phyloP scores from a whole-genome alignment of 2,888 invertebrate species.

The Phortica okadai region DNA sequence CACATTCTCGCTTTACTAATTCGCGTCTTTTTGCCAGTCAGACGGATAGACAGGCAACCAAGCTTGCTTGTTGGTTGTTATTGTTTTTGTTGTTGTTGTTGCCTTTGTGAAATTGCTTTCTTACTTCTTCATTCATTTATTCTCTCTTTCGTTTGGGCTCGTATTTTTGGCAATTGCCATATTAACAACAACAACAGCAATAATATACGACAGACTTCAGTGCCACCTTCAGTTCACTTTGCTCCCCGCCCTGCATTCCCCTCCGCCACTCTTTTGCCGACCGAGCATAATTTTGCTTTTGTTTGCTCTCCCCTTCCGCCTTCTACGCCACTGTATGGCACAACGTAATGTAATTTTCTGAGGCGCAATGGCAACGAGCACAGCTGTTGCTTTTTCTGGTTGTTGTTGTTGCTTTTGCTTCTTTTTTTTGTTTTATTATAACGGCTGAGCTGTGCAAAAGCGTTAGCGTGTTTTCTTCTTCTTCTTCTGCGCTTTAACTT shows the following conservation, averaged over 20 bases:
- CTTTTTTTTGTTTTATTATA: too few relatives aligned
- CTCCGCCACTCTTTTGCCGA: neutral
- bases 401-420: too few relatives aligned
- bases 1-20: too few relatives aligned
- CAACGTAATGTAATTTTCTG: too few relatives aligned
- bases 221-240: too few relatives aligned
- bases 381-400: too few relatives aligned
- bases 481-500: too few relatives aligned
- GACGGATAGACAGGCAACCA: neutral
- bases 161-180: neutral
- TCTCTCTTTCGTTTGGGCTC: neutral
- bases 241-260: neutral
- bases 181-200: neutral
- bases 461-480: too few relatives aligned
- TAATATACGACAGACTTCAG: neutral
- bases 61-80: neutral
- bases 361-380: too few relatives aligned
- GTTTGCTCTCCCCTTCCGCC: neutral
- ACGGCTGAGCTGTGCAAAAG: too few relatives aligned
- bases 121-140: neutral
- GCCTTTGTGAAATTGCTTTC: neutral
- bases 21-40: neutral
- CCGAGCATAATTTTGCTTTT: neutral
- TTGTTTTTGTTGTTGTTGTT: constrained; percentile 27
- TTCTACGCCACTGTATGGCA: too few relatives aligned